A percentile compares a stretch with the other conserved stretches of the same genome.
phyloP scores from a whole-genome alignment of 35 echinoderm and acorn worm species.

The Heliocidaris tuberculata region DNA sequence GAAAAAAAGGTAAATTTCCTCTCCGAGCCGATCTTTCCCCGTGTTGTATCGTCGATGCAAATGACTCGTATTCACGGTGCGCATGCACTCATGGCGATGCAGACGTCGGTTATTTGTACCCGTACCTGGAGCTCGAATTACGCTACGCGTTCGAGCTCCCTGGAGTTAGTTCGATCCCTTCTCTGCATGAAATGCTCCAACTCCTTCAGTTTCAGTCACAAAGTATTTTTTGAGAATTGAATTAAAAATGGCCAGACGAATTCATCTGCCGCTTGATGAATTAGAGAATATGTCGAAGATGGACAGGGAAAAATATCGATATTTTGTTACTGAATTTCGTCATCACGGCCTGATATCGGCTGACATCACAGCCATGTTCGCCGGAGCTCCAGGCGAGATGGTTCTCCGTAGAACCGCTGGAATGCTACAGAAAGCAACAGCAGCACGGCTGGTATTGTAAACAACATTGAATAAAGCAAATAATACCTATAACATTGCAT shows the following conservation, averaged over 20 bases:
- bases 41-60: too few species aligned
- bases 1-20: too few species aligned
- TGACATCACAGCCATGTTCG: neutral
- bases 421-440: conserved; percentile 26
- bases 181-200: neutral
- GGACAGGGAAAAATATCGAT: conserved; percentile 27
- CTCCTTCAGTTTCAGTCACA: neutral
- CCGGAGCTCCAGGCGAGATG: conserved; percentile 14
- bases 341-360: conserved; percentile 7
- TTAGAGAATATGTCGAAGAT: conserved; percentile 9
- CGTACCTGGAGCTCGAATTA: too few species aligned
- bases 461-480: neutral
- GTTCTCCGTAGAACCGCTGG: neutral
- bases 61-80: too few species aligned
- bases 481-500: neutral
- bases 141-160: too few species aligned
- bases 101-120: too few species aligned
- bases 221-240: neutral
- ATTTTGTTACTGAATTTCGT: conserved; percentile 16
- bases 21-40: too few species aligned
- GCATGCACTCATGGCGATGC: too few species aligned
- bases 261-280: neutral
- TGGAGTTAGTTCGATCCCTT: too few species aligned
- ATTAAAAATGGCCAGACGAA: neutral
- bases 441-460: neutral